A percentile compares a stretch with the other conserved stretches of the same genome.
phyloP scores from a whole-genome alignment of 30 jellyfish, hydroid and myxozoan species.

The Hydractinia echinata region DNA sequence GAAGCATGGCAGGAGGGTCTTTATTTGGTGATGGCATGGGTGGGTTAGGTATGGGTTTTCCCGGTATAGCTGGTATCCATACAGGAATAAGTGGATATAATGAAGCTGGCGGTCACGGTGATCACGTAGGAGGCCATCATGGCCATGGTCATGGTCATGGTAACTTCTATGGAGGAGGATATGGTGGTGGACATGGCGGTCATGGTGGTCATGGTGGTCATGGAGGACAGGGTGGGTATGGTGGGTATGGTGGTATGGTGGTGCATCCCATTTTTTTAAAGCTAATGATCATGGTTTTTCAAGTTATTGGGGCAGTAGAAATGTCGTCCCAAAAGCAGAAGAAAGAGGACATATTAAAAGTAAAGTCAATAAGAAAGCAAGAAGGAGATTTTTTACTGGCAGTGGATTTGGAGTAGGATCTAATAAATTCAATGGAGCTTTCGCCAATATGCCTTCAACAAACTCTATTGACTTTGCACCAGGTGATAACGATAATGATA shows the following conservation, averaged over 20 bases:
- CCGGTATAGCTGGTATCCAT: constrained; percentile 95
- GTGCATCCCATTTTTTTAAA: constrained; percentile 24
- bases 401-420: not conserved
- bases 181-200: constrained; percentile 48
- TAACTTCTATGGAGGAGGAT: constrained; percentile 42
- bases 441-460: constrained; percentile 35
- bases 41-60: constrained; percentile 94
- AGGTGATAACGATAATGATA: not conserved
- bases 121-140: constrained; percentile 38
- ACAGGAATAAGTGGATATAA: constrained; percentile 90
- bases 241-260: constrained; percentile 32
- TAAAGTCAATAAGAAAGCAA: not conserved
- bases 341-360: constrained; percentile 3
- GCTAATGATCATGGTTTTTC: constrained; percentile 76
- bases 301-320: constrained; percentile 50
- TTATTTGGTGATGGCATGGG: constrained; percentile 99
- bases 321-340: not conserved
- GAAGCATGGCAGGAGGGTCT: constrained; percentile 99
- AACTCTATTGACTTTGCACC: constrained; percentile 18
- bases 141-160: constrained; percentile 59
- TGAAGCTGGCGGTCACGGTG: constrained; percentile 89
- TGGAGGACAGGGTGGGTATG: constrained; percentile 59
- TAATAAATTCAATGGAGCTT: constrained; percentile 36
- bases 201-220: constrained; percentile 33
- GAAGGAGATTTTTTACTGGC: constrained; percentile 11